Percentiles rank a stretch among this genome's conserved stretches.
phyloP scores from a whole-genome alignment of 2,797 vertebrate species.

The Gobionotothen gibberifrons region DNA sequence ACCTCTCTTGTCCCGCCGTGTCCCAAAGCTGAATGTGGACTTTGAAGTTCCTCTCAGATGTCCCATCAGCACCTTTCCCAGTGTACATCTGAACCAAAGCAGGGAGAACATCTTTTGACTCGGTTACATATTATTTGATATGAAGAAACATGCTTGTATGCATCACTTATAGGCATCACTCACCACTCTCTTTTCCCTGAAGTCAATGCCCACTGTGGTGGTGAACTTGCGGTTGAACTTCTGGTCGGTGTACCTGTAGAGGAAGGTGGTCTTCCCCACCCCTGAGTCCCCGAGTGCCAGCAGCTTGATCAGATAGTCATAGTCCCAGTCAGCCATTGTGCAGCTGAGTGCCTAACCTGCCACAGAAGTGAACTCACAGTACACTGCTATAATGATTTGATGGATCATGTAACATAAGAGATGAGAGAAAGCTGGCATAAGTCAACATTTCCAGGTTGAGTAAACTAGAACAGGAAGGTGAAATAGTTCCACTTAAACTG shows the following conservation, averaged over 20 bases:
- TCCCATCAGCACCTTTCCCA: slow-evolving; percentile 86
- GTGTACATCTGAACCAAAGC: slow-evolving; percentile 85
- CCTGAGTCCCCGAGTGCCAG: slow-evolving; percentile 96
- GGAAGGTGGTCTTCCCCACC: slow-evolving; percentile 97
- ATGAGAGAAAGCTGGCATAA: neutral
- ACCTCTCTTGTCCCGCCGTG: slow-evolving; percentile 97
- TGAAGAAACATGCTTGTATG: neutral
- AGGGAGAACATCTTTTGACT: neutral
- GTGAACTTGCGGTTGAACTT: slow-evolving; percentile 96
- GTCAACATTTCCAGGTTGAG: neutral
- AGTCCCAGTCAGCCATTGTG: slow-evolving; percentile 97
- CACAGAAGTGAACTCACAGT: slow-evolving; percentile 31
- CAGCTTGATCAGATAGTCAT: slow-evolving; percentile 99
- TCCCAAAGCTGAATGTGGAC: slow-evolving; percentile 98
- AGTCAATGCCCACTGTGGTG: slow-evolving; percentile 95
- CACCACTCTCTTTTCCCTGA: slow-evolving; percentile 97
- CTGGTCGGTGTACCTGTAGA: slow-evolving; percentile 95
- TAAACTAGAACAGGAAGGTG: neutral
- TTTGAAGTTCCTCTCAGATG: slow-evolving; percentile 87
- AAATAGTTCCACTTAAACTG: slow-evolving; percentile 35
- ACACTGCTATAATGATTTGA: slow-evolving; percentile 17
- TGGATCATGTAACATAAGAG: neutral
- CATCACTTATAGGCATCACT: slow-evolving; percentile 66
- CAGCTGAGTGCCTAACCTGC: slow-evolving; percentile 79
- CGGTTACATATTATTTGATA: neutral